A percentile compares a stretch with the other conserved stretches of the same genome.
Conservation (phyloP, 1,140 invertebrate species). For the Pteromalus puparum region DNA sequence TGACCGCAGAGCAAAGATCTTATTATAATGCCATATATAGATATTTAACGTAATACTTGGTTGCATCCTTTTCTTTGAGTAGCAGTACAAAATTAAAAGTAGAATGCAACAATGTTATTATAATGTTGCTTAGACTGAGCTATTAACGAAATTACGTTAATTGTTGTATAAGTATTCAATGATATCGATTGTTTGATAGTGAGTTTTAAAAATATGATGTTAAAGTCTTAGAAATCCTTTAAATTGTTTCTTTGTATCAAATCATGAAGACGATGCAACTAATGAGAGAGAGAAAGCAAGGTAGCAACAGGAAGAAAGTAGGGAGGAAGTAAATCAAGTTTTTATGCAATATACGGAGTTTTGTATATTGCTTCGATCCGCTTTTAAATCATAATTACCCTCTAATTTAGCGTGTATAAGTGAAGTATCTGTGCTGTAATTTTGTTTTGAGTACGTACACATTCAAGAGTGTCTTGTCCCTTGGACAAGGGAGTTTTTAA, state of each 20-base stretch:
- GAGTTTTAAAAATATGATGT: conserved; percentile 38
- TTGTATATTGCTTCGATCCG: conserved; percentile 20
- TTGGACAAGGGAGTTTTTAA: conserved; percentile 13
- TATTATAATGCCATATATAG: conserved; percentile 48
- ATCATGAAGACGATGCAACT: conserved; percentile 45
- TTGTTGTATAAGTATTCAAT: conserved; percentile 47
- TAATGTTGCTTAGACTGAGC: conserved; percentile 51
- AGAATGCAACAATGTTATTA: conserved; percentile 49
- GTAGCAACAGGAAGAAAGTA: neutral
- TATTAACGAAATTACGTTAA: conserved; percentile 49
- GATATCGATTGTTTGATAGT: conserved; percentile 46
- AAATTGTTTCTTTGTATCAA: conserved; percentile 35
- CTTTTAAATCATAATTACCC: conserved; percentile 18
- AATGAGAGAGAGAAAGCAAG: neutral
- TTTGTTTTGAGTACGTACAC: conserved; percentile 50
- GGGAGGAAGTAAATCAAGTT: conserved; percentile 10
- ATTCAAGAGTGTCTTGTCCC: conserved; percentile 44
- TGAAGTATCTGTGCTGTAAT: conserved; percentile 36
- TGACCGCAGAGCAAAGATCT: conserved; percentile 47
- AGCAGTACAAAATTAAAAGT: conserved; percentile 51
- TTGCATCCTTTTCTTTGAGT: conserved; percentile 51
- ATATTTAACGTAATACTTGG: conserved; percentile 43
- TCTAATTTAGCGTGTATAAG: conserved; percentile 19
- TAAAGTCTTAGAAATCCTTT: conserved; percentile 46
- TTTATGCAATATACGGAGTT: conserved; percentile 26